These are phyloP conservation scores for Sciurus vulgaris DNA, from an alignment of 2,797 vertebrate species.

Conservation along the genomic window DNA sequence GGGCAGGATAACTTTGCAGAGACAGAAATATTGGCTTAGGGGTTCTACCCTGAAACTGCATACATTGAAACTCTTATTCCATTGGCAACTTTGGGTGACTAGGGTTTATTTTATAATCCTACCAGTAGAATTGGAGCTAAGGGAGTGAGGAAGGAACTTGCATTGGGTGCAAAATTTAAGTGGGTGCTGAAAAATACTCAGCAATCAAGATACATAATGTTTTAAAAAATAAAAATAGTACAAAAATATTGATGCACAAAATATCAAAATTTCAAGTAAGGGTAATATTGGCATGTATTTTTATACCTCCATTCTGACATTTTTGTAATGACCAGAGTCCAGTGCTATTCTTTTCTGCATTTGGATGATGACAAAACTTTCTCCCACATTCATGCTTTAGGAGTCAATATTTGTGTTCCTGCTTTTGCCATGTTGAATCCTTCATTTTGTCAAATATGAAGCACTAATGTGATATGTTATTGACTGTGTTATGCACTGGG, in stretches of 20 bases:
- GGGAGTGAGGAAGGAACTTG: neutral
- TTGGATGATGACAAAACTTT: neutral
- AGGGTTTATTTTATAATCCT: neutral
- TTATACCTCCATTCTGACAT: neutral
- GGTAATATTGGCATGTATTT: neutral
- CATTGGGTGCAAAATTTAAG: neutral
- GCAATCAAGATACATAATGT: neutral
- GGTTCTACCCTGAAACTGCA: neutral
- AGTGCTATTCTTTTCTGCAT: slow-evolving; percentile 1
- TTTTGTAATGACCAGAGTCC: neutral
- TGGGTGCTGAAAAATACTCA: neutral
- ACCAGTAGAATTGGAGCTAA: neutral
- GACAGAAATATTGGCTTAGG: neutral
- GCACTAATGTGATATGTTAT: neutral
- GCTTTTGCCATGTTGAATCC: neutral
- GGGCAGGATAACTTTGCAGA: neutral
- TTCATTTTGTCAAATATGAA: slow-evolving; percentile 25
- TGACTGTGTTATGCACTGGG: neutral
- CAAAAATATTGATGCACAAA: neutral
- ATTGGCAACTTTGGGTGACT: neutral
- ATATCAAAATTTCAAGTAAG: slow-evolving; percentile 6
- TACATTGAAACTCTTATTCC: neutral
- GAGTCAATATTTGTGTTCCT: neutral
- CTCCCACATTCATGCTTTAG: neutral
- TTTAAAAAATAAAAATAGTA: slow-evolving; percentile 3